Conservation (phyloP, 2,113 vertebrate genomes). For the Oophaga pumilio region DNA sequence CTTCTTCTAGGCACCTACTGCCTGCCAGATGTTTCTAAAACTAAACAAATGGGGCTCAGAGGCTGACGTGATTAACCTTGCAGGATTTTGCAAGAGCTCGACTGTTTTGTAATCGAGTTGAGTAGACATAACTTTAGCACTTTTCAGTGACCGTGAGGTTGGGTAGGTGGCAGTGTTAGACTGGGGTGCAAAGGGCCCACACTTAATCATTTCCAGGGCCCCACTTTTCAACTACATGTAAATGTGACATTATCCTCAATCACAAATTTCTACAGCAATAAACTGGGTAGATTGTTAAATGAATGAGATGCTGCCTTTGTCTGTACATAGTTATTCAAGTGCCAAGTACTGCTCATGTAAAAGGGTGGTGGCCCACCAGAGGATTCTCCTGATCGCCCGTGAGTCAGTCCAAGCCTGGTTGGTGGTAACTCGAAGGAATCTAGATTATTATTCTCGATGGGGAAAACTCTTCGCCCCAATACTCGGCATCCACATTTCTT, state of each 20-base stretch:
- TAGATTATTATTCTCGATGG: background rate
- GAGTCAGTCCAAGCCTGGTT: no score
- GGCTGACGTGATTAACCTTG: conserved; percentile 44
- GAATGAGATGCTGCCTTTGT: no score
- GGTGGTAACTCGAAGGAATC: background rate
- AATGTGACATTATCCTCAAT: no score
- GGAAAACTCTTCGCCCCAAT: no score
- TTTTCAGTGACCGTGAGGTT: background rate
- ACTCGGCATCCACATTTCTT: background rate
- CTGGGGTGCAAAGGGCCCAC: no score
- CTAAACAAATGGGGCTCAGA: conserved; percentile 35
- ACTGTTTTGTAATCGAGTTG: conserved; percentile 14
- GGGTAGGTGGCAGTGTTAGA: background rate
- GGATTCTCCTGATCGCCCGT: background rate
- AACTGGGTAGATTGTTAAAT: no score
- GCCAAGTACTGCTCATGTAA: no score
- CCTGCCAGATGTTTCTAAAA: conserved; percentile 40
- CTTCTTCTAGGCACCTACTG: conserved; percentile 37
- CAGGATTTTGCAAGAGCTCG: conserved; percentile 32
- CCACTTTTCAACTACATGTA: no score
- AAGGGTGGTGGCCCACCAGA: background rate
- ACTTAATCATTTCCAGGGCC: no score
- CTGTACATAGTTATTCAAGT: no score
- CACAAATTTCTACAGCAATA: no score
- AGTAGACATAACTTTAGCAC: conserved; percentile 3